These are phyloP conservation scores for Druon quercuslanigerum DNA, from an alignment of 1,140 invertebrate genomes.

Conservation along the genomic window DNA sequence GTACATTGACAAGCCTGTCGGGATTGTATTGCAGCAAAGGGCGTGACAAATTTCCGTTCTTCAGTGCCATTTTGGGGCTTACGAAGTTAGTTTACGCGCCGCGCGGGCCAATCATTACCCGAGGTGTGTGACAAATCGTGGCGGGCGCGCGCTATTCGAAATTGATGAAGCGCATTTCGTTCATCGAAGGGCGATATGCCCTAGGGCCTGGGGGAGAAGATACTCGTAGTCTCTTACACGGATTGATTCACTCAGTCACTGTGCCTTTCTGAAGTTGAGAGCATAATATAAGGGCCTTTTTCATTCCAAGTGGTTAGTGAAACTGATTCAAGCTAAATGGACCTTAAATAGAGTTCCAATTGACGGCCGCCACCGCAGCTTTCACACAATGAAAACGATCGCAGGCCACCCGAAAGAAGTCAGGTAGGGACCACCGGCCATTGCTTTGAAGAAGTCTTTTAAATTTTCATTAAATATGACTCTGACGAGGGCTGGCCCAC, in stretches of 20 bases:
- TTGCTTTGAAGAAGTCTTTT: slow-evolving; percentile 25
- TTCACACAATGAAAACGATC: slow-evolving; percentile 54
- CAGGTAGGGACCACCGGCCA: slow-evolving; percentile 24
- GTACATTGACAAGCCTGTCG: slow-evolving; percentile 43
- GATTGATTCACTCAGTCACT: slow-evolving; percentile 13
- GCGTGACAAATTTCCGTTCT: slow-evolving; percentile 65
- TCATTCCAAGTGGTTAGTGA: slow-evolving; percentile 61
- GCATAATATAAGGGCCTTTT: slow-evolving; percentile 29
- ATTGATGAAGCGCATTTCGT: slow-evolving; percentile 45
- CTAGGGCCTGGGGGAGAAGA: background rate
- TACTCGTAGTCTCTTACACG: background rate
- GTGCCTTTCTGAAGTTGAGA: slow-evolving; percentile 7
- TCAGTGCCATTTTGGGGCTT: slow-evolving; percentile 47
- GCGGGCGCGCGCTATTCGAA: slow-evolving; percentile 51
- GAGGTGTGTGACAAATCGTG: slow-evolving; percentile 60
- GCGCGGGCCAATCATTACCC: slow-evolving; percentile 45
- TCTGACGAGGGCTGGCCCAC: background rate
- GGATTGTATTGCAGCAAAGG: slow-evolving; percentile 37
- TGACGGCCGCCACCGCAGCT: slow-evolving; percentile 55
- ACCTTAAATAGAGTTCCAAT: slow-evolving; percentile 66
- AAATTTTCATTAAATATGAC: slow-evolving; percentile 20
- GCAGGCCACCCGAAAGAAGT: slow-evolving; percentile 40
- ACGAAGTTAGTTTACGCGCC: slow-evolving; percentile 34
- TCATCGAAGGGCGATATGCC: background rate
- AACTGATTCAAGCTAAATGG: slow-evolving; percentile 68